Evolutionary conservation across 1,140 invertebrate genomes (phyloP), one percentile per base, ranked within the genome.

Genomic region (Aphaenogaster rudis): DNA sequence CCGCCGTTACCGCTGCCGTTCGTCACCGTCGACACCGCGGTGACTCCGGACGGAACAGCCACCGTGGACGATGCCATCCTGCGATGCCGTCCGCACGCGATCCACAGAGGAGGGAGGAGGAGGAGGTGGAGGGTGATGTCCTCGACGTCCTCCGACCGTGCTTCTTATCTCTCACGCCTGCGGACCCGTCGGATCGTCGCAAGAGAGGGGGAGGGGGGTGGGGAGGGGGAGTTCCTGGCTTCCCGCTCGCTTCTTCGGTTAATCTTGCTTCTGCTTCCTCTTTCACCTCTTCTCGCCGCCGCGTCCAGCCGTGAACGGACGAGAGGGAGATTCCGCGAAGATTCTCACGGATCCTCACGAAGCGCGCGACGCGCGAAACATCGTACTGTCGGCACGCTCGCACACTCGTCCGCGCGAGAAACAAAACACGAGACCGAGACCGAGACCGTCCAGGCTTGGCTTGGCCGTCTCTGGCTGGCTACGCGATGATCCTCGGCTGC

Each of bases 41-140:
- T 76, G 45, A 91, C 88, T 63, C 91, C 88, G 8, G 91, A 92
- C 5, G 91, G 78, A 71, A 92, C 91, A 61, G 91, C 91, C 17
- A 92, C 79, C 80, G 90, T 91, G 28, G 91, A 92, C 7, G 91
- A 92, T 87, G 91, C 91, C 91, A 92, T 92, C 66, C 52, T 59
- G 64, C 52, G n/a, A 71, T 71, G 39, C 7, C 13, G 80, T 61
- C 28, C 28, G 54, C 67, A 67, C 52, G 50, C 64, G 42, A 82
- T 61, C 39, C 48, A 80, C 78, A 54, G 48, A 9, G 11, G 8
- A 13, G 15, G 48, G 28, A 81, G 64, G 28, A 17, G 21, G 13
- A 15, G 59, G 15, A 7, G 13, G n/a, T 33, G n/a, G 8, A 21
- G n/a, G 39, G 4, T n/a, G 45, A 54, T 61, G 67, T 39, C 48